A percentile compares a stretch with the other conserved stretches of the same genome.
phyloP scores from a whole-genome alignment of 2,888 invertebrate genomes.

The Chymomyza fuscimana region DNA sequence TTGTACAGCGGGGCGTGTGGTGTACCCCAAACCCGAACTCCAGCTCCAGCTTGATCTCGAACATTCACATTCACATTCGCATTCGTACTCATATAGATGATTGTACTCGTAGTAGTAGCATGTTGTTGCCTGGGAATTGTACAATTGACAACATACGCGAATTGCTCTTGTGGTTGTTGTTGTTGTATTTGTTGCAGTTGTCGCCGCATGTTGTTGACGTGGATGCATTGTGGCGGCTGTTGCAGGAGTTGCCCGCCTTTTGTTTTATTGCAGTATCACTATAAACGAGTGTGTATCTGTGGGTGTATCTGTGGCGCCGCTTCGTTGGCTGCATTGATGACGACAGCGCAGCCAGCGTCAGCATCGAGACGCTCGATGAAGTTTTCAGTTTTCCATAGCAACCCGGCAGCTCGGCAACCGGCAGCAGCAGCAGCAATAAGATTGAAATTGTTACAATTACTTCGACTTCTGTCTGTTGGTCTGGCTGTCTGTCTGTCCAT shows the following conservation, averaged over 20 bases:
- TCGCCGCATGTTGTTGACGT: constrained; percentile 70
- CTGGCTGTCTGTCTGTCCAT: background rate
- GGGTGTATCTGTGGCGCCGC: background rate
- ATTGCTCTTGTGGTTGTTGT: constrained; percentile 39
- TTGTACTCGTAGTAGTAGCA: constrained; percentile 7
- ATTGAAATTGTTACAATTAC: constrained; percentile 63
- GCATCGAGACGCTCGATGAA: constrained; percentile 44
- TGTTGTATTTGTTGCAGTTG: constrained; percentile 48
- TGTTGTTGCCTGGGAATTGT: constrained; percentile 56
- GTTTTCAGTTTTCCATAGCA: constrained; percentile 51
- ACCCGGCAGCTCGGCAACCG: background rate
- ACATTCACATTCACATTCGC: constrained; percentile 10
- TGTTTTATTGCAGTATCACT: constrained; percentile 53
- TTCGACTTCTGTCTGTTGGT: constrained; percentile 31
- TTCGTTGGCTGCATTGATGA: constrained; percentile 33
- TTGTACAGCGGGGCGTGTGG: constrained; percentile 9
- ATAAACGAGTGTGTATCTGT: constrained; percentile 49
- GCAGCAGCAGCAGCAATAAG: constrained; percentile 30
- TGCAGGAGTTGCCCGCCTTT: constrained; percentile 25
- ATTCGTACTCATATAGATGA: constrained; percentile 3
- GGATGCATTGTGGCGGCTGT: constrained; percentile 48
- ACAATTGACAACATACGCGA: constrained; percentile 68
- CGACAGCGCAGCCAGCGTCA: constrained; percentile 7
- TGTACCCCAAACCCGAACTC: background rate
- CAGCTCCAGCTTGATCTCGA: too few relatives aligned